A percentile compares a stretch with the other conserved stretches of the same genome.
These are phyloP conservation scores for Catalaphyllia jardinei DNA, from an alignment of 64 coral and sea anemone species.

Conservation along the genomic window DNA sequence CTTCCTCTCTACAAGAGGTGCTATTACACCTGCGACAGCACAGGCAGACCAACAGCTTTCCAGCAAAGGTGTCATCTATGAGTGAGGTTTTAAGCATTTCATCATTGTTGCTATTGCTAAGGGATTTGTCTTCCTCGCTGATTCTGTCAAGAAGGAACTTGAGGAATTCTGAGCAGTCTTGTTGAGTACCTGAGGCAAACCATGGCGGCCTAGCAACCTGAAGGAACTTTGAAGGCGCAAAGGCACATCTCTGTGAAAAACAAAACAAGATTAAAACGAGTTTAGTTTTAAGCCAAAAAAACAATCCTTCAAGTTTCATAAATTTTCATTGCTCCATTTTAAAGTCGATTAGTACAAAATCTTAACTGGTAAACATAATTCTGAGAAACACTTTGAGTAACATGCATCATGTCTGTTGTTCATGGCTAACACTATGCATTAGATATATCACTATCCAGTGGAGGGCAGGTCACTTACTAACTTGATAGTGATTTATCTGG, in stretches of 20 bases:
- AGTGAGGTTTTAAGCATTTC: slow-evolving; percentile 8
- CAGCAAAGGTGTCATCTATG: slow-evolving; percentile 79
- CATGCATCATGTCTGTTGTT: no score
- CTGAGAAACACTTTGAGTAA: no score
- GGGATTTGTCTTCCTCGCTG: slow-evolving; percentile 78
- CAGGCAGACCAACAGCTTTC: slow-evolving; percentile 78
- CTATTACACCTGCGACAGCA: slow-evolving; percentile 65
- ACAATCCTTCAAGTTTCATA: no score
- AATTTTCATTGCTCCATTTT: no score
- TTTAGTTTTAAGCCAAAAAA: no score
- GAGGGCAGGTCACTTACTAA: no score
- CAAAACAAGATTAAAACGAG: neutral
- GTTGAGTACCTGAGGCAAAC: slow-evolving; percentile 91
- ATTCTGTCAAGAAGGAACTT: slow-evolving; percentile 93
- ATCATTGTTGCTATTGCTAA: neutral
- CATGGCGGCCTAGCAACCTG: slow-evolving; percentile 87
- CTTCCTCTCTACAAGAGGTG: slow-evolving; percentile 75
- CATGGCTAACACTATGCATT: no score
- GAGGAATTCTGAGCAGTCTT: slow-evolving; percentile 96
- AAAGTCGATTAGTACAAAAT: no score
- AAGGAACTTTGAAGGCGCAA: slow-evolving; percentile 86
- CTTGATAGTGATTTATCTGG: no score
- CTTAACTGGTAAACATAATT: no score
- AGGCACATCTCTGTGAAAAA: slow-evolving; percentile 71
- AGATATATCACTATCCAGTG: no score